Conservation (phyloP, 2,888 invertebrate genomes). For the Hecatera dysodea region DNA sequence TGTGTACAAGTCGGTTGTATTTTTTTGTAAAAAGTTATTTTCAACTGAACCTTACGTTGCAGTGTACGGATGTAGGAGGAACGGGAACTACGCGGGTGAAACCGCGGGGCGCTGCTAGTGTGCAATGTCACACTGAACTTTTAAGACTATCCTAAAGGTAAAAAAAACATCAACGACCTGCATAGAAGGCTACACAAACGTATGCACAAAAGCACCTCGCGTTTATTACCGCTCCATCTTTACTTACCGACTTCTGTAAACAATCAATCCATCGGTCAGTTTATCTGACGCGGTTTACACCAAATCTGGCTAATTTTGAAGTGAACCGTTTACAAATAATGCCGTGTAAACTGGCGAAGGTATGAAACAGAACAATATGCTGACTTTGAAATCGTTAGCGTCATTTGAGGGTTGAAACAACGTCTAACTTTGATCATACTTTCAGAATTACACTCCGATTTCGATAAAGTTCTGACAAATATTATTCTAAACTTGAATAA, state of each 20-base stretch:
- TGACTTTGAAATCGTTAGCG: not conserved
- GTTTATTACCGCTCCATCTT: not conserved
- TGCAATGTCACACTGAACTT: too few relatives aligned
- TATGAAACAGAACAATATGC: conserved; percentile 12
- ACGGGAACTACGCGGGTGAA: too few relatives aligned
- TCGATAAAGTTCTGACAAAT: too few relatives aligned
- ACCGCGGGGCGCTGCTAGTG: too few relatives aligned
- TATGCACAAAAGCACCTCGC: not conserved
- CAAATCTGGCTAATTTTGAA: conserved; percentile 11
- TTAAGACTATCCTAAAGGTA: not conserved
- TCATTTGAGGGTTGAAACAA: too few relatives aligned
- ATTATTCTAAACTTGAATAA: too few relatives aligned
- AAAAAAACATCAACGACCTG: not conserved
- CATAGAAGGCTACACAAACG: not conserved
- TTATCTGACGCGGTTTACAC: not conserved
- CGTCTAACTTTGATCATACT: too few relatives aligned
- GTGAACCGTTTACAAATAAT: conserved; percentile 18
- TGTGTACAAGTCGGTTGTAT: too few relatives aligned
- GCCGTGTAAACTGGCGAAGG: not conserved
- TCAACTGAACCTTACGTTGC: too few relatives aligned
- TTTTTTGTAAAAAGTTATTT: too few relatives aligned
- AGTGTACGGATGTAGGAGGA: too few relatives aligned
- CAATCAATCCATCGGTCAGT: not conserved
- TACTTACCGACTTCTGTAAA: not conserved
- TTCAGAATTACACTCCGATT: too few relatives aligned